Conservation (phyloP, 1,140 invertebrate genomes). For the Armadillidium nasatum region DNA sequence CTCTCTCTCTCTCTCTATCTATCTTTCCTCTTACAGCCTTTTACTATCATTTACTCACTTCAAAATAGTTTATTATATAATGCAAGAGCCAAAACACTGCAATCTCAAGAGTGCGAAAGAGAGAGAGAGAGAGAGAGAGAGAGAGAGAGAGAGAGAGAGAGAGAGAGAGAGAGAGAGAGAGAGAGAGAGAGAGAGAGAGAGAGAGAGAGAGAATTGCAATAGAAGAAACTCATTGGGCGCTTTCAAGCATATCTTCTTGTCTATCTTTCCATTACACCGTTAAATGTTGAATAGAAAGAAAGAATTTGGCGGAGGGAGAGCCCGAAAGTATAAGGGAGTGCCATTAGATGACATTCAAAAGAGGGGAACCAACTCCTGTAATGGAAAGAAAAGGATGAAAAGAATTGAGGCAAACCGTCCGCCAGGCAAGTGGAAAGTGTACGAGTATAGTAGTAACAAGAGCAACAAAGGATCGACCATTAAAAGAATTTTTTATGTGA, state of each 20-base stretch:
- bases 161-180: no score
- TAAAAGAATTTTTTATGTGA: conserved; percentile 40
- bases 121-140: no score
- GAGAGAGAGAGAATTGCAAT: no score
- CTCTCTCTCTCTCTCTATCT: not conserved
- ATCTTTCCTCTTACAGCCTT: no score
- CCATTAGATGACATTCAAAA: conserved; percentile 2
- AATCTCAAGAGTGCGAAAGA: no score
- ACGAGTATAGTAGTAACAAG: not conserved
- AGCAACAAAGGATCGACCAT: conserved; percentile 39
- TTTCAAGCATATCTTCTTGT: not conserved
- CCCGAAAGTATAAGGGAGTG: not conserved
- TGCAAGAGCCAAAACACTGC: no score
- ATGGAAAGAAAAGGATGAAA: not conserved
- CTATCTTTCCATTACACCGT: not conserved
- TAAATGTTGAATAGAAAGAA: not conserved
- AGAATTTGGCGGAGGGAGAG: not conserved
- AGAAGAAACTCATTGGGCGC: no score
- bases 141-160: no score
- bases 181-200: no score
- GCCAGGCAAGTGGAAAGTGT: not conserved
- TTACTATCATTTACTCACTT: no score
- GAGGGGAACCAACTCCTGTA: not conserved
- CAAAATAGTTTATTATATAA: no score
- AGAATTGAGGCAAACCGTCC: not conserved